Evolutionary conservation across 2,888 invertebrate genomes (phyloP).

Genomic region (Rutpela maculata): DNA sequence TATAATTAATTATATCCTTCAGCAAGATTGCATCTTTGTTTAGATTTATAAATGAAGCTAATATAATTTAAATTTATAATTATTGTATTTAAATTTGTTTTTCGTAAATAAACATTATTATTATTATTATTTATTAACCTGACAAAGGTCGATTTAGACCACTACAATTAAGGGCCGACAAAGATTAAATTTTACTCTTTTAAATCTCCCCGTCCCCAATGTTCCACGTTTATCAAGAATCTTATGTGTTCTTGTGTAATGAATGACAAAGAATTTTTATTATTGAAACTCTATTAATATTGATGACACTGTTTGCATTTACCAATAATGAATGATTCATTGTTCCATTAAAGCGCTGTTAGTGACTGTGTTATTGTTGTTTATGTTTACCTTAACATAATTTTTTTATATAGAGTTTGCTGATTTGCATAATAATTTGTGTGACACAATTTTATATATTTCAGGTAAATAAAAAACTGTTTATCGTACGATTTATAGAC

Average conservation of each 20-base stretch:
- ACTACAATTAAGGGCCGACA: too few relatives aligned
- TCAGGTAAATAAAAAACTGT: conserved; percentile 1
- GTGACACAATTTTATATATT: background rate
- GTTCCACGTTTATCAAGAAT: background rate
- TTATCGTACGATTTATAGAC: background rate
- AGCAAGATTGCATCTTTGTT: too few relatives aligned
- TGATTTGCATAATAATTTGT: conserved; percentile 14
- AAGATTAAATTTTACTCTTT: too few relatives aligned
- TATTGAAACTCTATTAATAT: conserved; percentile 14
- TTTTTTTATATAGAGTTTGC: conserved; percentile 10
- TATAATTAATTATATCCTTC: too few relatives aligned
- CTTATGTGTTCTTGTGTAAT: background rate
- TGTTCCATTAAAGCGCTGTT: conserved; percentile 24
- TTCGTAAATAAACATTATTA: too few relatives aligned
- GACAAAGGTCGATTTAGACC: too few relatives aligned
- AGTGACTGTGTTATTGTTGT: conserved; percentile 41
- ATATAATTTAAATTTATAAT: too few relatives aligned
- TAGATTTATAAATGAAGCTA: too few relatives aligned
- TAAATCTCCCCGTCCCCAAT: background rate
- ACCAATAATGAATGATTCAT: conserved; percentile 29
- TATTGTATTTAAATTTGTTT: too few relatives aligned
- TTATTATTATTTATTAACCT: too few relatives aligned
- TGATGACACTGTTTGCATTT: conserved; percentile 42
- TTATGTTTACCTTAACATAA: conserved; percentile 33
- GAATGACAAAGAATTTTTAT: background rate